Evolutionary conservation across 1,140 invertebrate species (phyloP).

Genomic region (Sitobion miscanthi): DNA sequence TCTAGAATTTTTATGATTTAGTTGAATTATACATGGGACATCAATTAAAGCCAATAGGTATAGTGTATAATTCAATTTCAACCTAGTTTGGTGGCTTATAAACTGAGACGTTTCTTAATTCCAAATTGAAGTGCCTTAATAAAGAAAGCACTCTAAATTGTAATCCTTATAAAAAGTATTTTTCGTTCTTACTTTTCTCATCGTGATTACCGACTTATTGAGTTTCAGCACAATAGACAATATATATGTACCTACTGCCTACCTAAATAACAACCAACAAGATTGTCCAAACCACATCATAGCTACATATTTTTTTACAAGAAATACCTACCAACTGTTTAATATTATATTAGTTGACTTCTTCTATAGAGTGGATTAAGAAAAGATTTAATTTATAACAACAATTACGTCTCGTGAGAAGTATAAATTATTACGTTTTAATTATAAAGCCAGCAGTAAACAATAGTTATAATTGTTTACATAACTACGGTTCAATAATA

Average conservation of each 20-base stretch:
- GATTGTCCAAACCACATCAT: not conserved
- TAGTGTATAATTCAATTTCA: too few species aligned
- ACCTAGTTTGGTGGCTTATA: too few species aligned
- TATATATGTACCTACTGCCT: not conserved
- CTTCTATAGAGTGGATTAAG: not conserved
- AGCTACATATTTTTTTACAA: not conserved
- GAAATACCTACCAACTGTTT: not conserved
- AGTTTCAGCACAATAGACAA: not conserved
- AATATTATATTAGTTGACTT: not conserved
- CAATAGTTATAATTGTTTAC: conserved; percentile 6
- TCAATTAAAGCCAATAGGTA: too few species aligned
- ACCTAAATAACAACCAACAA: not conserved
- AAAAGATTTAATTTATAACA: conserved; percentile 9
- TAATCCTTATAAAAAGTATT: not conserved
- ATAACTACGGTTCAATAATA: not conserved
- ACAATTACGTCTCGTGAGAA: not conserved
- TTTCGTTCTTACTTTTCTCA: too few species aligned
- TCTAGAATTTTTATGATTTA: too few species aligned
- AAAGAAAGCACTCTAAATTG: not conserved
- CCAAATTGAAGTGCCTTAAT: too few species aligned
- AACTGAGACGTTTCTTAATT: too few species aligned
- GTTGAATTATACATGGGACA: too few species aligned
- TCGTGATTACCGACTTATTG: too few species aligned
- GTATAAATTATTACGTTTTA: not conserved
- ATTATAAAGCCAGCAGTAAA: not conserved